These are phyloP conservation scores for Australoheros facetus DNA, from an alignment of 2,797 vertebrate species.

Conservation along the genomic window DNA sequence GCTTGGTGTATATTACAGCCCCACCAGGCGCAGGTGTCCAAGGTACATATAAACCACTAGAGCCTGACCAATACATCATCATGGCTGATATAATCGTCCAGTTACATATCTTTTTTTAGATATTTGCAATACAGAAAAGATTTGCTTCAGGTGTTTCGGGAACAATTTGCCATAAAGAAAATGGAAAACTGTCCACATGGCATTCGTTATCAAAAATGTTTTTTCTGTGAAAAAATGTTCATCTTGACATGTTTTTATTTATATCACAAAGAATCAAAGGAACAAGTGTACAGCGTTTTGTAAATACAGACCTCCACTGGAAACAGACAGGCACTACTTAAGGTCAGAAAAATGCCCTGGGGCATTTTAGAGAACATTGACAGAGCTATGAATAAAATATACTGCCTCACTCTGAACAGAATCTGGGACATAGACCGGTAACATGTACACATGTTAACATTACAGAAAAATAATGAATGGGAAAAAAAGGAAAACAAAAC, in stretches of 20 bases:
- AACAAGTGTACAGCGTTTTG: background rate
- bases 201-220: background rate
- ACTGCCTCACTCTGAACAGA: conserved; percentile 13
- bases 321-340: conserved; percentile 27
- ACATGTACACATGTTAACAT: conserved; percentile 47
- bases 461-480: conserved; percentile 18
- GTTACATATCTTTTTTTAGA: background rate
- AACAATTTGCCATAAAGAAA: background rate
- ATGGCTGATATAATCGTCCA: background rate
- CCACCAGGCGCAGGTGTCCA: conserved; percentile 33
- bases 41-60: conserved; percentile 2
- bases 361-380: conserved; percentile 54
- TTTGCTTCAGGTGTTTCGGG: background rate
- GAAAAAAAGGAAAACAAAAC: conserved; percentile 1
- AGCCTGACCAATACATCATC: background rate
- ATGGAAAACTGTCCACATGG: background rate
- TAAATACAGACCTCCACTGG: conserved; percentile 33
- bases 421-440: conserved; percentile 18
- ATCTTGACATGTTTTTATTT: background rate
- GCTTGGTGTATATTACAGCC: conserved; percentile 28
- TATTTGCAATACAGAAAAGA: background rate
- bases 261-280: background rate
- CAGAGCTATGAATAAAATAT: conserved; percentile 64
- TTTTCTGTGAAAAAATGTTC: background rate
- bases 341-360: conserved; percentile 33